Conservation (phyloP, 2,888 invertebrate species). For the Dexiosoma caninum region DNA sequence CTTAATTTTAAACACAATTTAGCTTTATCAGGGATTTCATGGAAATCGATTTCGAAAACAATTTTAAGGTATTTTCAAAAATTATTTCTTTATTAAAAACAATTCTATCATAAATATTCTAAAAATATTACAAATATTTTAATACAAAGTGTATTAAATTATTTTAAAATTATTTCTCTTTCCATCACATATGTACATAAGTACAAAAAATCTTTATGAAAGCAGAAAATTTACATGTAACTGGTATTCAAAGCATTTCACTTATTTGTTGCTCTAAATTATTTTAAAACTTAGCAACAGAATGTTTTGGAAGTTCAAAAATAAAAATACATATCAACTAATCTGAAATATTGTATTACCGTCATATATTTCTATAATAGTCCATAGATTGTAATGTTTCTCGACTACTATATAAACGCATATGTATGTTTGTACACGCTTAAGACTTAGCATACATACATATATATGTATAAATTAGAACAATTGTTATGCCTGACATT, state of each 20-base stretch:
- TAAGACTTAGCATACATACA: not conserved
- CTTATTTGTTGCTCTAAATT: conserved; percentile 9
- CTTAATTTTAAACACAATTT: too few species aligned
- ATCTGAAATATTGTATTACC: not conserved
- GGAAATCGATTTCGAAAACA: too few species aligned
- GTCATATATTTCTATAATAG: not conserved
- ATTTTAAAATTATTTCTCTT: too few species aligned
- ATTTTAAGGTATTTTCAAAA: too few species aligned
- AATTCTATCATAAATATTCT: too few species aligned
- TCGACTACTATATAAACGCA: not conserved
- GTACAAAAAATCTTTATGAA: too few species aligned
- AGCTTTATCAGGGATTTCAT: too few species aligned
- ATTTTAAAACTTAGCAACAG: conserved; percentile 41
- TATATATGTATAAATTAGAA: not conserved
- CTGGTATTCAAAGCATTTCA: not conserved
- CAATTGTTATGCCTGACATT: conserved; percentile 46
- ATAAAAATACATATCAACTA: conserved; percentile 9
- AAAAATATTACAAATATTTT: too few species aligned
- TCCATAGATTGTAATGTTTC: conserved; percentile 8
- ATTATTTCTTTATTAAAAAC: too few species aligned
- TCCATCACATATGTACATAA: too few species aligned
- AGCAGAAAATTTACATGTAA: not conserved
- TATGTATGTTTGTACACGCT: not conserved
- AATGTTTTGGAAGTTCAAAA: conserved; percentile 11
- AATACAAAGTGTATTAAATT: too few species aligned